phyloP scores from a whole-genome alignment of 1,140 invertebrate species.

The Drosophila quadrilineata region DNA sequence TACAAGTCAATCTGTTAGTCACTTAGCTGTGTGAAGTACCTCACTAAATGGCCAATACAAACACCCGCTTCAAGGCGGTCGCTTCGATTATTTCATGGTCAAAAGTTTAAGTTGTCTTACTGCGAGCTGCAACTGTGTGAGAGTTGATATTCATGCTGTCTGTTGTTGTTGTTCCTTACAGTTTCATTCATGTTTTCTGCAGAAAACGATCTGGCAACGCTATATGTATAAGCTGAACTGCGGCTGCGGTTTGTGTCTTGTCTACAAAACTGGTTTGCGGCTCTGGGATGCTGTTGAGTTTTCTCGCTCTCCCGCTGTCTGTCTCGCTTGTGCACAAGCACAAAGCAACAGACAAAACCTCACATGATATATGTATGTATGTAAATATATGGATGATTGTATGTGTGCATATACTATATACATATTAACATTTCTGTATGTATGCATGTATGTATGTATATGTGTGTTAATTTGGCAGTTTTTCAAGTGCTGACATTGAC shows the following conservation, averaged over 20 bases:
- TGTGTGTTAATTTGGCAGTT: slow-evolving; percentile 71
- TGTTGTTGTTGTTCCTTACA: slow-evolving; percentile 2
- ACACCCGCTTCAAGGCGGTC: slow-evolving; percentile 57
- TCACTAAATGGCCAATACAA: slow-evolving; percentile 71
- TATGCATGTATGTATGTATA: background rate
- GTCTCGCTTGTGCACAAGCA: slow-evolving; percentile 10
- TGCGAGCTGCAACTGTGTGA: slow-evolving; percentile 7
- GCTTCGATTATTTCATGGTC: slow-evolving; percentile 54
- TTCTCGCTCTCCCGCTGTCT: slow-evolving; percentile 17
- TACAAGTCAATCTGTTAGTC: slow-evolving; percentile 28
- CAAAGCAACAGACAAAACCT: slow-evolving; percentile 1
- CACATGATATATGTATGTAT: background rate
- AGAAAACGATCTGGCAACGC: slow-evolving; percentile 39
- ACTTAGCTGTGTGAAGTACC: slow-evolving; percentile 61
- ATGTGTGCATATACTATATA: too few relatives aligned
- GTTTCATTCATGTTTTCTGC: slow-evolving; percentile 39
- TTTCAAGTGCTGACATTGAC: slow-evolving; percentile 76
- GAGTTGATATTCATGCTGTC: slow-evolving; percentile 7
- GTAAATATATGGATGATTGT: too few relatives aligned
- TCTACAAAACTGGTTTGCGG: slow-evolving; percentile 62
- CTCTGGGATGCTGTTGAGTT: slow-evolving; percentile 33
- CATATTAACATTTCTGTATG: too few relatives aligned
- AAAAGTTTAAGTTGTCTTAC: slow-evolving; percentile 19
- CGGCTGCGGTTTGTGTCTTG: slow-evolving; percentile 51
- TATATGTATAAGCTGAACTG: background rate